Evolutionary conservation across 2,113 vertebrate species (phyloP).

Genomic region (Peromyscus maniculatus): DNA sequence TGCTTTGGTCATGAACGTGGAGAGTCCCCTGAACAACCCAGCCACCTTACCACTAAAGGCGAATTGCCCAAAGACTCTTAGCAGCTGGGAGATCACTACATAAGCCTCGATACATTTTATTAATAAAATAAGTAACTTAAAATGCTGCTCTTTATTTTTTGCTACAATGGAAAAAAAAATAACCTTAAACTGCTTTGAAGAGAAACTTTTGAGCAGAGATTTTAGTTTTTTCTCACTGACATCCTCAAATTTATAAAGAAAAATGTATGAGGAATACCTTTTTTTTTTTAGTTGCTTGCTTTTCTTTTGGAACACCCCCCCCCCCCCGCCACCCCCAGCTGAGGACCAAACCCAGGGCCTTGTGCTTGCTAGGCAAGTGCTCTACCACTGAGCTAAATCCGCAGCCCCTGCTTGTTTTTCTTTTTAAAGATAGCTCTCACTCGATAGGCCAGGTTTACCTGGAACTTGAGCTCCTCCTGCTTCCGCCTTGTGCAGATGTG

Average conservation of each 20-base stretch:
- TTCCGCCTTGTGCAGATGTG: not conserved
- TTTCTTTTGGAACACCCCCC: too few species aligned
- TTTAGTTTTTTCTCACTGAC: constrained; percentile 61
- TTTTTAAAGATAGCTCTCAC: not conserved
- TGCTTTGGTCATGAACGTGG: not conserved
- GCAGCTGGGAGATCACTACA: not conserved
- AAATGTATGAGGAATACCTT: not conserved
- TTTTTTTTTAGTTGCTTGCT: not conserved
- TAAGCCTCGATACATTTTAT: not conserved
- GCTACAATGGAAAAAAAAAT: constrained; percentile 21
- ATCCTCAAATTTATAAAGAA: constrained; percentile 49
- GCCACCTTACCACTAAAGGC: not conserved
- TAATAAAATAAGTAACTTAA: constrained; percentile 45
- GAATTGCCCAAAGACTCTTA: not conserved
- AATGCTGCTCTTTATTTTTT: constrained; percentile 43
- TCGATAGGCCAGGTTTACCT: not conserved
- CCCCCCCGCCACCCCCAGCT: too few species aligned
- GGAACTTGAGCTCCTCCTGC: not conserved
- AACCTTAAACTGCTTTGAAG: constrained; percentile 56
- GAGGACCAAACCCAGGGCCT: too few species aligned
- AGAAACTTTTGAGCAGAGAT: constrained; percentile 37
- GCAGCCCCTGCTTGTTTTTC: not conserved
- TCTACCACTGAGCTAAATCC: too few species aligned
- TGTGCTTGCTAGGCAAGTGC: too few species aligned
- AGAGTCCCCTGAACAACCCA: not conserved